Conservation (phyloP, 2,113 vertebrate genomes). For the Rhinopomastus cyanomelas region DNA sequence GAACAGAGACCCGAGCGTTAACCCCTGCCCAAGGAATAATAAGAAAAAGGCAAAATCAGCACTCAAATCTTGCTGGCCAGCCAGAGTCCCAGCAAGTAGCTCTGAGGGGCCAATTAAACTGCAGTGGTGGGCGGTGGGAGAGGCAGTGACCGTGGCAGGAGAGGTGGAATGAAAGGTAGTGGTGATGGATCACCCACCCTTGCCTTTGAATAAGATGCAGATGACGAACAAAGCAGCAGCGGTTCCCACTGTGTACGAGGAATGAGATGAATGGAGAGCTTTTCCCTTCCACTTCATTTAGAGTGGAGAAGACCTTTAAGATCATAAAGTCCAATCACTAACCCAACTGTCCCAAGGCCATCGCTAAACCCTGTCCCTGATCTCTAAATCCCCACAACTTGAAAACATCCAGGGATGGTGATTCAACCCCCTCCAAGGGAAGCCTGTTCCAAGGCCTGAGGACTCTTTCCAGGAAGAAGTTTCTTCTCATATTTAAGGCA, state of each 20-base stretch:
- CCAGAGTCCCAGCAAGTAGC: not conserved
- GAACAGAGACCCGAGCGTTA: not conserved
- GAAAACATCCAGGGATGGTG: no score
- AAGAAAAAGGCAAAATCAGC: not conserved
- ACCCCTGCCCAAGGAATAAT: not conserved
- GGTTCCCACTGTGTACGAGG: rapidly evolving
- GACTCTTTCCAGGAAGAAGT: no score
- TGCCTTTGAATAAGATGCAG: conserved; percentile 15
- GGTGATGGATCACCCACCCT: not conserved
- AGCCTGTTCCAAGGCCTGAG: no score
- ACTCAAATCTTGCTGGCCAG: not conserved
- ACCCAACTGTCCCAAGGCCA: no score
- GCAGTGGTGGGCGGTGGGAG: rapidly evolving
- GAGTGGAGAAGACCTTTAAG: no score
- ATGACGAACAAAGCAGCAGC: not conserved
- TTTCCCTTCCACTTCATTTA: not conserved
- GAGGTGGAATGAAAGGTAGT: not conserved
- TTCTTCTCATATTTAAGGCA: no score
- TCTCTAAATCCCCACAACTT: no score
- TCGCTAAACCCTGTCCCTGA: no score
- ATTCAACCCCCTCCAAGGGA: no score
- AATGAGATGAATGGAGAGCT: not conserved
- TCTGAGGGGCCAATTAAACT: not conserved
- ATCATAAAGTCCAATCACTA: no score
- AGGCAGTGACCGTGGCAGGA: not conserved